A percentile compares a stretch with the other conserved stretches of the same genome.
phyloP scores from a whole-genome alignment of 2,888 invertebrate genomes.

The Ophion obscuratus region DNA sequence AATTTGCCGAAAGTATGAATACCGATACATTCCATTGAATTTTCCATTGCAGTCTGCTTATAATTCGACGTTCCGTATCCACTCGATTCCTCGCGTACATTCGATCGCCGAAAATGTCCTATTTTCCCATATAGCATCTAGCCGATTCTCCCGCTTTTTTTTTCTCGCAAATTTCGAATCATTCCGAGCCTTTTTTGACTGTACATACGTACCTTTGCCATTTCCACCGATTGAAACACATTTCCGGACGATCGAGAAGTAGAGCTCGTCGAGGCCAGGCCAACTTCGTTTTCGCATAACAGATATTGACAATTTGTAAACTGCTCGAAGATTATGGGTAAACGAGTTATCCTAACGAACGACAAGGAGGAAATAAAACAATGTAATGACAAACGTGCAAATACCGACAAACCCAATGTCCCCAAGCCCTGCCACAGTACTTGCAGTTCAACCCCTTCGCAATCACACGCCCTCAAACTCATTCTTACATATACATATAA shows the following conservation, averaged over 20 bases:
- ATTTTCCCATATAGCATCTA: slow-evolving; percentile 23
- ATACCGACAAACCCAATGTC: slow-evolving; percentile 44
- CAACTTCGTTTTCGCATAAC: slow-evolving; percentile 66
- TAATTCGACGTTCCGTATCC: neutral
- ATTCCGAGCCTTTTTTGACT: slow-evolving; percentile 41
- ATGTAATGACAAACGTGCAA: slow-evolving; percentile 33
- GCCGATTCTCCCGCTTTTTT: slow-evolving; percentile 23
- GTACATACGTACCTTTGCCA: neutral
- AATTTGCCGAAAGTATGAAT: slow-evolving; percentile 42
- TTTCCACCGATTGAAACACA: neutral
- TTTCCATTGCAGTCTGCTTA: slow-evolving; percentile 32
- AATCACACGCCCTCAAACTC: slow-evolving; percentile 47
- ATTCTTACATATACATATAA: slow-evolving; percentile 33
- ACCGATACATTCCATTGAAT: slow-evolving; percentile 60
- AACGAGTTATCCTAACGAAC: slow-evolving; percentile 64
- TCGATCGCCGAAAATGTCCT: slow-evolving; percentile 10
- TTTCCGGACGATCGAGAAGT: slow-evolving; percentile 52
- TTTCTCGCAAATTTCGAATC: slow-evolving; percentile 46
- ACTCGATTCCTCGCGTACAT: neutral
- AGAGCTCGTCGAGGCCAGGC: slow-evolving; percentile 70
- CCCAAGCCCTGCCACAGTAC: slow-evolving; percentile 52
- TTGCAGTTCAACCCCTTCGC: slow-evolving; percentile 51
- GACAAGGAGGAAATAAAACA: slow-evolving; percentile 12
- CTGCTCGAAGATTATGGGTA: slow-evolving; percentile 68
- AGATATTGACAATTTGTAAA: slow-evolving; percentile 69